Base-by-base conservation (phyloP, 2,888 invertebrate genomes). In the Epinotia bilunana region DNA sequence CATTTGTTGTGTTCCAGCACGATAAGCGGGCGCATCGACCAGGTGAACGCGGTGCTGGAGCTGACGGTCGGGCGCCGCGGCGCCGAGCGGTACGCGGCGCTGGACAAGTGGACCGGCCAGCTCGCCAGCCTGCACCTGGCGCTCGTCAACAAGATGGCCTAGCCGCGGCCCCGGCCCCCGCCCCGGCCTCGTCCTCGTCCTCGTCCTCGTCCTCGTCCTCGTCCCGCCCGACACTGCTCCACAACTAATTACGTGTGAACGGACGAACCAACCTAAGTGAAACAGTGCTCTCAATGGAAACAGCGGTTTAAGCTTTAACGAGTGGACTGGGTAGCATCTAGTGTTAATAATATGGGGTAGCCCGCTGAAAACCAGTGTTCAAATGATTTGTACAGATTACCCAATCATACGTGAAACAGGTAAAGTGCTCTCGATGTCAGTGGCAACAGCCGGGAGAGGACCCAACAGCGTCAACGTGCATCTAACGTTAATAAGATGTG, bases 101-200 rank as follows among this genome's bases (percentile, higher is more conserved):
- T 99, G 85, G 99, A 99, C 92, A 98, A 98, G 94, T 99, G 99
- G 99, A 98, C 98, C 77, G 96, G 96, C 89, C 99, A 99, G 94
- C 95, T 99, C 79, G 95, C 96, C 81, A 96, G 97, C 64, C 95
- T 99, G 83, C 99, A 99, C 90, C 95, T 96, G 84, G 98, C 98
- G 73, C 97, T 99, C 84, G 96, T 98, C 84, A 98, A 98, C 94
- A 99, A 98, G 96, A 98, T 99, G 97, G 97, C 97, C 81, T 98
- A 88, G 83, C 28, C n/a, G 23, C 33, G 43, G n/a, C n/a, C n/a
- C n/a, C 28, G 16, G 57, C 20, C 3, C 13, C 39, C 23, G 2
- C 23, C 23, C 2, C 23, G 1, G 23, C 23, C 23, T 1, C 23
- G 23, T 2, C n/a, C n/a, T n/a, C n/a, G n/a, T n/a, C n/a, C n/a